phyloP scores from a whole-genome alignment of 2,797 vertebrate genomes.

The Varecia variegata region DNA sequence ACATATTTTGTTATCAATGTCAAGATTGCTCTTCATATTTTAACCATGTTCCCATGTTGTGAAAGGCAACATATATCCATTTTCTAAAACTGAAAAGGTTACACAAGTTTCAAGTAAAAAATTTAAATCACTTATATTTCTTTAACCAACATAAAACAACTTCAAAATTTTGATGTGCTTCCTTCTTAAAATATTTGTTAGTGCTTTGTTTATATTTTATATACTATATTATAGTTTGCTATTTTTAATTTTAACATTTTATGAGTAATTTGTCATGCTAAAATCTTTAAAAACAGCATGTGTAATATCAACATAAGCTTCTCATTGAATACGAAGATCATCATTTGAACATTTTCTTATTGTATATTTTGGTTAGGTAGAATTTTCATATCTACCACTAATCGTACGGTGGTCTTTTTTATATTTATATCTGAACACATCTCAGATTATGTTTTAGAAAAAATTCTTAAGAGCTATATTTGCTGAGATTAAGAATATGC shows the following conservation, averaged over 20 bases:
- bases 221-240: not conserved
- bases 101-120: not conserved
- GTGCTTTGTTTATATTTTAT: not conserved
- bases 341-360: not conserved
- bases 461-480: not conserved
- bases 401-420: not conserved
- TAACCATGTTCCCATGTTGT: not conserved
- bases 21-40: not conserved
- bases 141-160: not conserved
- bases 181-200: not conserved
- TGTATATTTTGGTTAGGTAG: not conserved
- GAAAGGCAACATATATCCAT: not conserved
- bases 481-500: not conserved
- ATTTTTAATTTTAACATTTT: not conserved
- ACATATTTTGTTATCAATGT: not conserved
- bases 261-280: not conserved
- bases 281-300: not conserved
- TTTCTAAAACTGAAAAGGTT: not conserved
- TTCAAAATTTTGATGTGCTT: not conserved
- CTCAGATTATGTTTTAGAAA: not conserved
- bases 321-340: not conserved
- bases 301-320: not conserved
- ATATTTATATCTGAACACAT: not conserved
- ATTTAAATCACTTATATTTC: not conserved
- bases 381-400: not conserved